Evolutionary conservation across 1,140 invertebrate species (phyloP).

Genomic region (Zaprionus tsacasi): DNA sequence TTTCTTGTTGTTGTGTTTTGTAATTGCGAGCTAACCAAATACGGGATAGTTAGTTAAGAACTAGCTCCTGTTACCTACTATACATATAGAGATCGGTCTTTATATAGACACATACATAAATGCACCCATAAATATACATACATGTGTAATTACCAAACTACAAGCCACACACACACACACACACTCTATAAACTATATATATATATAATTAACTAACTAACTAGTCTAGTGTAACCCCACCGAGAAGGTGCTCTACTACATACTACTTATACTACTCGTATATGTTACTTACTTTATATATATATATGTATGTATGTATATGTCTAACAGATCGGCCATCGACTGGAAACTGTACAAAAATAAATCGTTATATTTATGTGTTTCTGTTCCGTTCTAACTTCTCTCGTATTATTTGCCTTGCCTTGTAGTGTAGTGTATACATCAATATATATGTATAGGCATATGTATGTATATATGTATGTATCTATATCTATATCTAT

Average conservation of each 20-base stretch:
- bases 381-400: conserved; percentile 27
- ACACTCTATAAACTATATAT: conserved; percentile 7
- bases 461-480: conserved; percentile 36
- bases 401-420: conserved; percentile 66
- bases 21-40: conserved; percentile 19
- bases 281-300: background rate
- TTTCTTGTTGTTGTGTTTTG: conserved; percentile 16
- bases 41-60: conserved; percentile 23
- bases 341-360: conserved; percentile 6
- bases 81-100: conserved; percentile 10
- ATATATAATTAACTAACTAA: conserved; percentile 11
- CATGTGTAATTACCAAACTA: conserved; percentile 14
- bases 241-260: conserved; percentile 16
- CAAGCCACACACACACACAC: too few species aligned
- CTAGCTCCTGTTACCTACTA: conserved; percentile 29
- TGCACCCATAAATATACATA: conserved; percentile 9
- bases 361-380: conserved; percentile 7
- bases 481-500: conserved; percentile 35
- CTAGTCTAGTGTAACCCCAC: conserved; percentile 32
- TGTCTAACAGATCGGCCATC: conserved; percentile 6
- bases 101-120: conserved; percentile 27
- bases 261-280: background rate
- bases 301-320: background rate
- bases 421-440: conserved; percentile 60
- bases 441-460: conserved; percentile 30